Evolutionary conservation across 2,113 vertebrate species (phyloP), one percentile per base, ranked within the genome.

Genomic region (Copsychus sechellarum): DNA sequence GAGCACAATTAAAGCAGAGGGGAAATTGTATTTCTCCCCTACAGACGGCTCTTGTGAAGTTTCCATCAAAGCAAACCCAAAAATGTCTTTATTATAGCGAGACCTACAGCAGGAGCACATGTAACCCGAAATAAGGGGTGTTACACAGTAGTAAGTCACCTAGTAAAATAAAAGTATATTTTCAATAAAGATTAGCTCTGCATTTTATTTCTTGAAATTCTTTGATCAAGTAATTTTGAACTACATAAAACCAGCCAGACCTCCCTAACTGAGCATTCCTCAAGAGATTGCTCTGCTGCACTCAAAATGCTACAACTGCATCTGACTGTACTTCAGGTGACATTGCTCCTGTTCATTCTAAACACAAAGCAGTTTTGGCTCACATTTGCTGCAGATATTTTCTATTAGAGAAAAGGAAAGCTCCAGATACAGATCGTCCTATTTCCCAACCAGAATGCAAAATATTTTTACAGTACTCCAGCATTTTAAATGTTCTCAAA

Each of bases 151-250:
- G 93, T 92, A 95, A 95, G 94, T 89, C 86, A 97, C 67, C 90
- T 93, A 93, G 92, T 90, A 93, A 97, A 96, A 91, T 92, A 90
- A 61, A 57, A 92, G 60, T 69, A 87, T 90, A 96, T 91, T 93
- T 96, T 96, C 96, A 91, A 95, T 92, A 94, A 96, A 95, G 94
- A 96, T 97, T 79, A 92, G 83, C 86, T 79, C 48, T 94, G 77
- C 91, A n/a, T 96, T 92, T 96, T 57, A 92, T 80, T 90, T 36
- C 94, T 84, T 17, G 31, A 83, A 66, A 92, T 96, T 96, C 95
- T 97, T 95, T 97, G 95, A 96, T 95, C 84, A 82, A 93, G 80
- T 94, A 93, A 96, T 95, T 94, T 96, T 85, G 97, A 58, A 93
- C 92, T 95, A 78, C 51, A 88, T 90, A 96, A 96, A 95, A 91